Base-by-base conservation (phyloP, 2,888 invertebrate species). In the Habrosyne pyritoides region DNA sequence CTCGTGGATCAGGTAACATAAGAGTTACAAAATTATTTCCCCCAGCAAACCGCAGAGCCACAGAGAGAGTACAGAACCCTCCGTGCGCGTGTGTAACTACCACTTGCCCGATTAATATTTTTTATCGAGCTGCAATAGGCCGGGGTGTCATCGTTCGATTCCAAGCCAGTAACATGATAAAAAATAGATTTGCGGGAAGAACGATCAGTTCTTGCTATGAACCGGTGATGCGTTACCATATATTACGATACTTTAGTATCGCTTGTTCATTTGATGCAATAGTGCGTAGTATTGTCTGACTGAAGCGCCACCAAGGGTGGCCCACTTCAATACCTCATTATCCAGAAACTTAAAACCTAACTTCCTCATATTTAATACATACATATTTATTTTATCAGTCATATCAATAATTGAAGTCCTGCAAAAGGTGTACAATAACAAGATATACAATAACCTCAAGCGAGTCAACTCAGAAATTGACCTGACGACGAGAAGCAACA, bases 71-170 rank as follows among this genome's bases (percentile, higher is more conserved):
- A 42, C 42, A 42, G 42, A 42, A 42, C 14, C 42, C 33, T 7
- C 18, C 18, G 8, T n/a, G n/a, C n/a, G n/a, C n/a, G 42, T 36
- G 10, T 14, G 4, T 42, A 8, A 42, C 42, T 18, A 42, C 18
- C 6, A 18, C 36, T 14, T 42, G 8, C 14, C 18, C 7, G n/a
- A n/a, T n/a, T n/a, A n/a, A 1, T 18, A 8, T 18, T 42, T 42
- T 42, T 42, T 42, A 18, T 55, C 55, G 47, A 42, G 14, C 42
- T 18, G 42, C 18, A 42, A 42, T 42, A 42, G 42, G 42, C 42
- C 18, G 47, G 36, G 33, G 50, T 56, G 26, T 54, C 26, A 51
- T 53, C 46, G 51, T 53, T 53, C 56, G 53, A 53, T 53, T 56
- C 51, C 51, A 51, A 53, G 53, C 42, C 42, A 42, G 42, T 42